Conservation (phyloP, 2,113 vertebrate genomes). For the Gymnogyps californianus region DNA sequence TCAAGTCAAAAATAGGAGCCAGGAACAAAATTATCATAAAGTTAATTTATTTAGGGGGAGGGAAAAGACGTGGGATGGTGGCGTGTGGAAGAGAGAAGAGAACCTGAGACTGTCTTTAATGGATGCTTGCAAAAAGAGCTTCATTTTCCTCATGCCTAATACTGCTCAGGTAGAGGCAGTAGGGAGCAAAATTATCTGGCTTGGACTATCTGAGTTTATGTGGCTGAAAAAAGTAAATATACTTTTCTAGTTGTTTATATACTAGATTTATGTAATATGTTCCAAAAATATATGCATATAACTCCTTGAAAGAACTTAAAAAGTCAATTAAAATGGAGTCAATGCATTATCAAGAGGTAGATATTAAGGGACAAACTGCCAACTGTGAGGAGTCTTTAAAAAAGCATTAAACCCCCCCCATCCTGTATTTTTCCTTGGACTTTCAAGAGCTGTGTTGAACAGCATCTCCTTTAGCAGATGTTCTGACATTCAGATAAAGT, state of each 20-base stretch:
- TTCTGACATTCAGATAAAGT: not conserved
- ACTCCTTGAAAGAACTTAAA: not conserved
- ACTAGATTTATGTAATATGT: not conserved
- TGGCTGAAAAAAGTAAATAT: not conserved
- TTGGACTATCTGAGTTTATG: not conserved
- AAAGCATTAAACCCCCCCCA: not conserved
- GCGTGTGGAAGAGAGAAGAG: not conserved
- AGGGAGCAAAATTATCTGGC: not conserved
- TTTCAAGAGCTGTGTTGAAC: not conserved
- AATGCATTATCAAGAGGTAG: not conserved
- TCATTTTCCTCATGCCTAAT: not conserved
- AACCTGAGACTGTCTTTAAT: not conserved
- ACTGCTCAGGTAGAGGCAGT: not conserved
- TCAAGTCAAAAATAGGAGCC: conserved; percentile 46
- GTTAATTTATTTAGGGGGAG: conserved; percentile 27
- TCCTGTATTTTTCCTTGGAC: not conserved
- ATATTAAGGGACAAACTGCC: not conserved
- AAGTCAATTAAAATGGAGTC: not conserved
- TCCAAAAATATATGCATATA: not conserved
- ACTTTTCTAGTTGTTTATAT: not conserved
- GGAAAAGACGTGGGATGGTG: not conserved
- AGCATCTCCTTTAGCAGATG: not conserved
- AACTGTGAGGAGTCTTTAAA: not conserved
- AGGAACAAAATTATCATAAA: conserved; percentile 41
- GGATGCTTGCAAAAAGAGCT: not conserved